These are phyloP conservation scores for Girardinichthys multiradiatus DNA, from an alignment of 2,113 vertebrate genomes.

Conservation along the genomic window DNA sequence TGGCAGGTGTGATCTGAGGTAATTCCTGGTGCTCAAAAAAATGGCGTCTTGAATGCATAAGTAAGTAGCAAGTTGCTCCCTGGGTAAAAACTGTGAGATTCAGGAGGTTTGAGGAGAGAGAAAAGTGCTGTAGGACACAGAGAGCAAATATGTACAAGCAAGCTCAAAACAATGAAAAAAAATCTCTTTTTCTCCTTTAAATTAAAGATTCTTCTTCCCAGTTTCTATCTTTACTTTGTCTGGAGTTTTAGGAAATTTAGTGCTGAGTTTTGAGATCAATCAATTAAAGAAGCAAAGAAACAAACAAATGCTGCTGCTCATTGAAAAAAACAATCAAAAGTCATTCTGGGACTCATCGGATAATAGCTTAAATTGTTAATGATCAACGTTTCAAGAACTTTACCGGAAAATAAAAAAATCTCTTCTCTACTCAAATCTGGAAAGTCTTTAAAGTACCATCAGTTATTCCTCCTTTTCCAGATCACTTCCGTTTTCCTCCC, in stretches of 20 bases:
- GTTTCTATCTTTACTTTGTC: constrained; percentile 18
- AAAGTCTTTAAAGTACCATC: neutral
- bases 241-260: neutral
- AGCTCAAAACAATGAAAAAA: constrained; percentile 40
- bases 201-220: constrained; percentile 10
- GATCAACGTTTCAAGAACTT: neutral
- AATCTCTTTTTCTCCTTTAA: neutral
- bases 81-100: constrained; percentile 51
- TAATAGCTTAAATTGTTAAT: neutral
- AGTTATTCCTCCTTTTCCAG: constrained; percentile 52
- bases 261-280: neutral
- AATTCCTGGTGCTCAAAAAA: constrained; percentile 77
- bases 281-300: neutral
- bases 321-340: no score
- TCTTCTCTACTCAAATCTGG: neutral
- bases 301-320: neutral
- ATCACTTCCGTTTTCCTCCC: neutral
- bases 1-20: constrained; percentile 79
- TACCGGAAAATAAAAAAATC: neutral
- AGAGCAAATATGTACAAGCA: constrained; percentile 82
- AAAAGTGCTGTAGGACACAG: constrained; percentile 81
- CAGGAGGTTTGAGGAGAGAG: constrained; percentile 51
- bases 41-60: constrained; percentile 81
- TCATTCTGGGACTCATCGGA: neutral
- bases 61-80: constrained; percentile 77